Percentiles rank a stretch among this genome's conserved stretches.
These are phyloP conservation scores for Pyrgilauda ruficollis DNA, from an alignment of 2,113 vertebrate genomes.

Conservation along the genomic window DNA sequence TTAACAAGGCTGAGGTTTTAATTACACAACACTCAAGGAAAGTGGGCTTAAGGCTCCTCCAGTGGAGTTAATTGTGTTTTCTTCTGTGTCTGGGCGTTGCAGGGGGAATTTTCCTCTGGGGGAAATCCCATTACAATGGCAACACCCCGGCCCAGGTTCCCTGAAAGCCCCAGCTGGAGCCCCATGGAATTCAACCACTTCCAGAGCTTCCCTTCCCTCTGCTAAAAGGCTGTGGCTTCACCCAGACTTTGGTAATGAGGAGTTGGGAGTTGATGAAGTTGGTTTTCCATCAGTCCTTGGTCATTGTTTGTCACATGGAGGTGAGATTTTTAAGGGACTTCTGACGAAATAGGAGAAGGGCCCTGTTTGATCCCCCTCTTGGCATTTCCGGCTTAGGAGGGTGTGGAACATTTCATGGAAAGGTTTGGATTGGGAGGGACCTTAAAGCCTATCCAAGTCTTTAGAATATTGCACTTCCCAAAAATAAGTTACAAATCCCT, in stretches of 20 bases:
- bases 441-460: not conserved
- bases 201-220: not conserved
- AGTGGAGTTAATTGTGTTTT: not conserved
- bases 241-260: accelerated
- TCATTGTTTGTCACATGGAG: accelerated
- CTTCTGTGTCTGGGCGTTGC: not conserved
- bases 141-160: not conserved
- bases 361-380: accelerated
- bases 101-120: not conserved
- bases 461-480: not conserved
- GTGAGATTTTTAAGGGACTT: not conserved
- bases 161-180: not conserved
- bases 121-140: not conserved
- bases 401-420: not conserved
- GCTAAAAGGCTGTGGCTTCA: not conserved
- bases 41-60: not conserved
- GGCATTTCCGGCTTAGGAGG: not conserved
- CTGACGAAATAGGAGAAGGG: not conserved
- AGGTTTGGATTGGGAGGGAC: not conserved
- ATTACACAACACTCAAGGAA: conserved; percentile 37
- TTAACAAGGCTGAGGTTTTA: conserved; percentile 54
- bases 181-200: accelerated
- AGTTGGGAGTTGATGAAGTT: accelerated
- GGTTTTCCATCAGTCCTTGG: not conserved
- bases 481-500: not conserved